Conservation (phyloP, 2,113 vertebrate genomes). For the Ovibos moschatus region DNA sequence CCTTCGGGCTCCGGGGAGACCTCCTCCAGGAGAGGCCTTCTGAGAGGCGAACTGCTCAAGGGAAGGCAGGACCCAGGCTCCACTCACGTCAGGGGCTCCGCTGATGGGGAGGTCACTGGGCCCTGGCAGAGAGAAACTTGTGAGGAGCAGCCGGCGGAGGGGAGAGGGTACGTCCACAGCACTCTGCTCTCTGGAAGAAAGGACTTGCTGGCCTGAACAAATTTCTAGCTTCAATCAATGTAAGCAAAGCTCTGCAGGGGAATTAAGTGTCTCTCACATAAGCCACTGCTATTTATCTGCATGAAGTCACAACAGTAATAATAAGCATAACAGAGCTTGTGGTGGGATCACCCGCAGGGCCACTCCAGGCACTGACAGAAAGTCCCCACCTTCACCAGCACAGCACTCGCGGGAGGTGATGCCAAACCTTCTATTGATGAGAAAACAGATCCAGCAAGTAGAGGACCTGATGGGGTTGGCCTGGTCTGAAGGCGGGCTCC, state of each 20-base stretch:
- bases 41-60: not conserved
- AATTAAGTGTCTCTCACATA: accelerated
- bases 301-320: accelerated
- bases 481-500: accelerated
- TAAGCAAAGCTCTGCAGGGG: not conserved
- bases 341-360: not conserved
- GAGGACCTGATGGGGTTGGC: accelerated
- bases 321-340: accelerated
- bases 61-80: not conserved
- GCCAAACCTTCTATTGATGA: accelerated
- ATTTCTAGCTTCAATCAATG: not conserved
- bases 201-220: not conserved
- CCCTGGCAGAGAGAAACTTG: not conserved
- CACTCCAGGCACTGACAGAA: accelerated
- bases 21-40: no score
- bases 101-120: accelerated
- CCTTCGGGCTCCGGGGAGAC: not conserved
- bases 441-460: not conserved
- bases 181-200: not conserved
- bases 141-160: not conserved
- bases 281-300: not conserved
- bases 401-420: accelerated
- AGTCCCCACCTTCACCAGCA: not conserved
- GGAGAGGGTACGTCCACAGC: not conserved
- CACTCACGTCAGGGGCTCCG: accelerated